Evolutionary conservation across 2,113 vertebrate genomes (phyloP).

Genomic region (Tragelaphus buxtoni): DNA sequence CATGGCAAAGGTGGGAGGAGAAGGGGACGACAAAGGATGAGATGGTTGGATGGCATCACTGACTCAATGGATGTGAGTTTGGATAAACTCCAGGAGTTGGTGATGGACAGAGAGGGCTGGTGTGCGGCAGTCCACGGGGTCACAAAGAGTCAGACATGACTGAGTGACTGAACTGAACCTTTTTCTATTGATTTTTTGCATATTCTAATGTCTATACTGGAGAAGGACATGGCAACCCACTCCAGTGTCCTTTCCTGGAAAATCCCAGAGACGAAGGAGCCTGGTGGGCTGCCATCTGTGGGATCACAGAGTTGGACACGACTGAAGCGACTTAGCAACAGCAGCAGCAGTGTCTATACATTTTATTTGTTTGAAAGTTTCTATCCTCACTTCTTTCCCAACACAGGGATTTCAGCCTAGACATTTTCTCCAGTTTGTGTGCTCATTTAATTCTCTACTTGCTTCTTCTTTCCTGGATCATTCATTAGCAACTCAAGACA

Average conservation of each 20-base stretch:
- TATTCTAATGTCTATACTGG: not conserved
- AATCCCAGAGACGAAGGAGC: accelerated
- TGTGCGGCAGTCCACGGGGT: not conserved
- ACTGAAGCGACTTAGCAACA: not conserved
- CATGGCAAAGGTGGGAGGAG: not conserved
- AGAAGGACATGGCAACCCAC: not conserved
- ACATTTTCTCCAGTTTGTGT: not conserved
- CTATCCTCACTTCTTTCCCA: not conserved
- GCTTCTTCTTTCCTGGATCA: not conserved
- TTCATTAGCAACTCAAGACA: not conserved
- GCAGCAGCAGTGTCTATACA: not conserved
- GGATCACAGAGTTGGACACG: accelerated
- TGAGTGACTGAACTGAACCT: not conserved
- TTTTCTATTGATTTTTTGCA: not conserved
- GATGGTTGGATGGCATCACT: not conserved
- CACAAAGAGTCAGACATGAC: not conserved
- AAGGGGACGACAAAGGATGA: not conserved
- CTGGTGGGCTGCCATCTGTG: accelerated
- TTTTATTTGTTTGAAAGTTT: not conserved
- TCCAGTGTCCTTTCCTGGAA: not conserved
- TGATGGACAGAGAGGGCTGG: not conserved
- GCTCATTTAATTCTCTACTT: not conserved
- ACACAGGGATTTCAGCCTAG: not conserved
- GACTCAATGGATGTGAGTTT: accelerated
- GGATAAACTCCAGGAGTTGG: not conserved